Evolutionary conservation across 2,888 invertebrate genomes (phyloP).

Genomic region (Imbricaverruca yamaguchii): DNA sequence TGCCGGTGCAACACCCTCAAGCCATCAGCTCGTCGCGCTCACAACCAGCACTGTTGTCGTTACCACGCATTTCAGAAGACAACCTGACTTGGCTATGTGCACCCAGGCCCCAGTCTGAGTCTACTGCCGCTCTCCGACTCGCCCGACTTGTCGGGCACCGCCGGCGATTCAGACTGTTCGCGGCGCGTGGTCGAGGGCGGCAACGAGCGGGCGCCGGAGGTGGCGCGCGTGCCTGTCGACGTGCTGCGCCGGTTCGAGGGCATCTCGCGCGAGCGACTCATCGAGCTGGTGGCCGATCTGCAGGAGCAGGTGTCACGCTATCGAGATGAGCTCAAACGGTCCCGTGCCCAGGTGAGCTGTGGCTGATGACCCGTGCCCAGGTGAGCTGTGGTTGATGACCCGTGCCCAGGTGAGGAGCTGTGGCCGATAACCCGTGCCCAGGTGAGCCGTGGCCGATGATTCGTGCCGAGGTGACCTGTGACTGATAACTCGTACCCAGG

Average conservation of each 20-base stretch:
- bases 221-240: not conserved
- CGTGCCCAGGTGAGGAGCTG: too few species aligned
- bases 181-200: slow-evolving; percentile 33
- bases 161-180: not conserved
- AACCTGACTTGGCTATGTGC: too few species aligned
- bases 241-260: not conserved
- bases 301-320: not conserved
- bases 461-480: too few species aligned
- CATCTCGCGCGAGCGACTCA: not conserved
- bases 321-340: not conserved
- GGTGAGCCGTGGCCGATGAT: too few species aligned
- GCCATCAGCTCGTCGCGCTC: too few species aligned
- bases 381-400: too few species aligned
- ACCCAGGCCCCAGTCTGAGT: not conserved
- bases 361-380: too few species aligned
- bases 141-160: not conserved
- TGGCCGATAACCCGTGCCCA: too few species aligned
- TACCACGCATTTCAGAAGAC: too few species aligned
- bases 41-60: too few species aligned
- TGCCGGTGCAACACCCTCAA: too few species aligned
- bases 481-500: too few species aligned
- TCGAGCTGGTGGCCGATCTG: not conserved
- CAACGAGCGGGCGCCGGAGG: slow-evolving; percentile 28
- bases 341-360: slow-evolving; percentile 8
- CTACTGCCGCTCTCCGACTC: slow-evolving; percentile 18